These are phyloP conservation scores for Papilio aristodemus DNA, from an alignment of 1,140 invertebrate genomes.

Conservation along the genomic window DNA sequence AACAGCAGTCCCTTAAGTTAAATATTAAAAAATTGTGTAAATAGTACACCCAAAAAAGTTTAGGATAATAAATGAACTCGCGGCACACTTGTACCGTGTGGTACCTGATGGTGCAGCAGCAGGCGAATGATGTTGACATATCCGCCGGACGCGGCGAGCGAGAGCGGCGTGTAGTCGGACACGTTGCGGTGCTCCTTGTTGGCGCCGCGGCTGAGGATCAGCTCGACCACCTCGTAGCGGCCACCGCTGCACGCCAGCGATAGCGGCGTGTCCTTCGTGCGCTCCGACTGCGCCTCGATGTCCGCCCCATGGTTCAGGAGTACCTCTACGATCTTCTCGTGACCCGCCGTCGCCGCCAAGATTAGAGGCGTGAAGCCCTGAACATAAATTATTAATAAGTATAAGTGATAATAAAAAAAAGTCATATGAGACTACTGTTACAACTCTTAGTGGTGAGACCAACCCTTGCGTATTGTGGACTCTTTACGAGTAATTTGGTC, in stretches of 20 bases:
- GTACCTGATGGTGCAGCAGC: conserved; percentile 87
- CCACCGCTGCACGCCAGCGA: conserved; percentile 98
- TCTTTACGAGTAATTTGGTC: too few species aligned
- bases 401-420: too few species aligned
- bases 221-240: conserved; percentile 96
- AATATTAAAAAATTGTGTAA: too few species aligned
- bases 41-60: too few species aligned
- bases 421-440: too few species aligned
- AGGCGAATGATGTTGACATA: conserved; percentile 99
- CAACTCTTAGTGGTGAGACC: too few species aligned
- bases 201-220: conserved; percentile 92
- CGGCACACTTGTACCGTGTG: too few species aligned
- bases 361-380: conserved; percentile 97
- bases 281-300: conserved; percentile 98
- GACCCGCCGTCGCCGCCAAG: conserved; percentile 97
- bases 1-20: too few species aligned
- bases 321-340: conserved; percentile 97
- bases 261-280: conserved; percentile 98
- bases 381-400: conserved; percentile 8
- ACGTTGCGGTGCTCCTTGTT: conserved; percentile 99
- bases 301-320: conserved; percentile 95
- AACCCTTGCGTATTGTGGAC: too few species aligned
- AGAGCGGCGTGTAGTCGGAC: conserved; percentile 99
- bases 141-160: conserved; percentile 97
- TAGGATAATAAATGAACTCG: too few species aligned